Conservation (phyloP, 2,797 vertebrate genomes). For the Schizopygopsis pylzovi region DNA sequence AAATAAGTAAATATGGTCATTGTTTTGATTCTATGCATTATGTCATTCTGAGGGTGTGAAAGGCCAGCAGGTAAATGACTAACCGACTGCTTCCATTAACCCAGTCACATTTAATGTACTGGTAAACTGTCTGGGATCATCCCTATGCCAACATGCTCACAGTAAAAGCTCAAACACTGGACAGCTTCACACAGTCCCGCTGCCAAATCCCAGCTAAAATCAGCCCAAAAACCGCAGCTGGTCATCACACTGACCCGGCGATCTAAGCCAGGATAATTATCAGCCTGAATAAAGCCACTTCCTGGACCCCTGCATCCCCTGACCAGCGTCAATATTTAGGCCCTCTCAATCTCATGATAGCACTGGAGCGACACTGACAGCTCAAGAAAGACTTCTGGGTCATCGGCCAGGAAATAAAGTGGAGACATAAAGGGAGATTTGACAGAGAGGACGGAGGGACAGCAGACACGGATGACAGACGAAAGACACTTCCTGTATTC, state of each 20-base stretch:
- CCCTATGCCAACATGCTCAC: not conserved
- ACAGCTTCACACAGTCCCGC: slow-evolving; percentile 11
- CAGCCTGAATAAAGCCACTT: slow-evolving; percentile 21
- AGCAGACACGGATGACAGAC: slow-evolving; percentile 44
- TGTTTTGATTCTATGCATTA: too few species aligned
- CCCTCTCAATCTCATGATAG: not conserved
- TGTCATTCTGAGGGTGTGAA: too few species aligned
- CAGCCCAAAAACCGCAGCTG: slow-evolving; percentile 30
- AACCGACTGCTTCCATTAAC: too few species aligned
- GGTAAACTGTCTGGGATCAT: too few species aligned
- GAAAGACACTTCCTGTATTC: slow-evolving; percentile 56
- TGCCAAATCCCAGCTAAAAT: slow-evolving; percentile 19
- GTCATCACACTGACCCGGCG: not conserved
- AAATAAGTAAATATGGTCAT: too few species aligned
- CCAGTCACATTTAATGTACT: too few species aligned
- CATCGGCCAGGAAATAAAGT: slow-evolving; percentile 26
- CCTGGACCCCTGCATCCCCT: slow-evolving; percentile 24
- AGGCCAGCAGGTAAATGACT: too few species aligned
- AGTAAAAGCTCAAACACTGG: slow-evolving; percentile 14
- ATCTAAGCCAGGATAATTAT: slow-evolving; percentile 23
- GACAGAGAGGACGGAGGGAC: slow-evolving; percentile 2
- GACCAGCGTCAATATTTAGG: slow-evolving; percentile 18
- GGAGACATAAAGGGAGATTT: slow-evolving; percentile 38
- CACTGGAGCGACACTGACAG: slow-evolving; percentile 38
- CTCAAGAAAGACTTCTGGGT: slow-evolving; percentile 38